Conservation (phyloP, 2,888 invertebrate species). For the Macrosoma leucophasiata region DNA sequence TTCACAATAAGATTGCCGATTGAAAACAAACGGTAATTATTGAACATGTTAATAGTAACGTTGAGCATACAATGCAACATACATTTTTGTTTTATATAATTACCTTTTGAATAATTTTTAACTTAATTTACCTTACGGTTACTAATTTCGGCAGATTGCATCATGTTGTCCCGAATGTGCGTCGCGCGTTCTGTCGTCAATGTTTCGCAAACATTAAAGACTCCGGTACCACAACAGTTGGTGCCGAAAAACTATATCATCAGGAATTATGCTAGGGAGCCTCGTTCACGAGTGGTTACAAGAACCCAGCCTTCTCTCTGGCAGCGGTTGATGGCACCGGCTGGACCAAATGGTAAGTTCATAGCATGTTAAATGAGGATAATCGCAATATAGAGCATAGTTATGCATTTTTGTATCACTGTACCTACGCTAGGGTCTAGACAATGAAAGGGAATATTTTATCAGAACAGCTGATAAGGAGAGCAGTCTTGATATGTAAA, state of each 20-base stretch:
- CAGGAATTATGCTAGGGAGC: slow-evolving; percentile 73
- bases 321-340: slow-evolving; percentile 85
- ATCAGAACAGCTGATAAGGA: too few species aligned
- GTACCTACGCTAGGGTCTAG: too few species aligned
- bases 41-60: too few species aligned
- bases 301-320: slow-evolving; percentile 76
- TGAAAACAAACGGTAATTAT: too few species aligned
- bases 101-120: background rate
- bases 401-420: too few species aligned
- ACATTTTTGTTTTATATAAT: too few species aligned
- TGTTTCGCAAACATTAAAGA: slow-evolving; percentile 49
- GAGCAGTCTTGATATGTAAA: too few species aligned
- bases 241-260: slow-evolving; percentile 66
- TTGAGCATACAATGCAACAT: too few species aligned
- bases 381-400: too few species aligned
- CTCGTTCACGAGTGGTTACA: slow-evolving; percentile 53
- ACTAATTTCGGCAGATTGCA: slow-evolving; percentile 33
- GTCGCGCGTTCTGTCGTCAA: slow-evolving; percentile 49
- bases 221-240: slow-evolving; percentile 59
- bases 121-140: slow-evolving; percentile 8
- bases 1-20: too few species aligned
- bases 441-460: too few species aligned
- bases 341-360: slow-evolving; percentile 83
- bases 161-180: slow-evolving; percentile 71
- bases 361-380: too few species aligned